Evolutionary conservation across 2,888 invertebrate genomes (phyloP).

Genomic region (Epiperipatus broadwayi): DNA sequence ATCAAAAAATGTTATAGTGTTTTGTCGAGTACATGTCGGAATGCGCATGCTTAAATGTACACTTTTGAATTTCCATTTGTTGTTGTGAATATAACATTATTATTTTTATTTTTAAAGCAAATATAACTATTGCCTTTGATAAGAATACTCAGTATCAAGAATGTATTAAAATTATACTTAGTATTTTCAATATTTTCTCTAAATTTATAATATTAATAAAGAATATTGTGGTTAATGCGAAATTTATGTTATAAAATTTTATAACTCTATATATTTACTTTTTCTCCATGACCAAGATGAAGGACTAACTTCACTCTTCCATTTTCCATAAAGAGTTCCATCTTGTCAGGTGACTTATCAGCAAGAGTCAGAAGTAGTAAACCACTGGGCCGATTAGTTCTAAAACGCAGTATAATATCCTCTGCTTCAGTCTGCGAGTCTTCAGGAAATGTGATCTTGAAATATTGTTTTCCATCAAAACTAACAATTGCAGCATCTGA

Average conservation of each 20-base stretch:
- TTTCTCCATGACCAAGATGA: conserved; percentile 60
- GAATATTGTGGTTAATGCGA: too few relatives aligned
- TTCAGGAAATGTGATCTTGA: conserved; percentile 50
- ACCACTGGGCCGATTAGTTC: conserved; percentile 51
- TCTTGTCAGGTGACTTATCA: conserved; percentile 49
- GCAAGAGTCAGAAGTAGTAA: conserved; percentile 36
- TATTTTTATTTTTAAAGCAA: too few relatives aligned
- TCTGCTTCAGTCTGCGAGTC: conserved; percentile 66
- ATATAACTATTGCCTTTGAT: too few relatives aligned
- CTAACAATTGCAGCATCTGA: conserved; percentile 66
- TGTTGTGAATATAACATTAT: too few relatives aligned
- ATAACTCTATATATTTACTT: conserved; percentile 36
- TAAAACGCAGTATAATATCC: conserved; percentile 64
- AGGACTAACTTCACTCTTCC: conserved; percentile 62
- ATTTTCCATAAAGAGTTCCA: conserved; percentile 64
- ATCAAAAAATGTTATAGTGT: too few relatives aligned
- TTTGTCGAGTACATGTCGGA: too few relatives aligned
- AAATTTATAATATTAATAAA: too few relatives aligned
- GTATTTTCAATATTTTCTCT: too few relatives aligned
- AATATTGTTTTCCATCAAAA: conserved; percentile 71
- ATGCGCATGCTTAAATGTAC: too few relatives aligned
- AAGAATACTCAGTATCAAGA: too few relatives aligned
- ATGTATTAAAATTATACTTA: too few relatives aligned
- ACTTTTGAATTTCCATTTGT: too few relatives aligned
- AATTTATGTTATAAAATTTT: not conserved